Conservation (phyloP, 2,797 vertebrate genomes). For the Helicolenus hilgendorfi region DNA sequence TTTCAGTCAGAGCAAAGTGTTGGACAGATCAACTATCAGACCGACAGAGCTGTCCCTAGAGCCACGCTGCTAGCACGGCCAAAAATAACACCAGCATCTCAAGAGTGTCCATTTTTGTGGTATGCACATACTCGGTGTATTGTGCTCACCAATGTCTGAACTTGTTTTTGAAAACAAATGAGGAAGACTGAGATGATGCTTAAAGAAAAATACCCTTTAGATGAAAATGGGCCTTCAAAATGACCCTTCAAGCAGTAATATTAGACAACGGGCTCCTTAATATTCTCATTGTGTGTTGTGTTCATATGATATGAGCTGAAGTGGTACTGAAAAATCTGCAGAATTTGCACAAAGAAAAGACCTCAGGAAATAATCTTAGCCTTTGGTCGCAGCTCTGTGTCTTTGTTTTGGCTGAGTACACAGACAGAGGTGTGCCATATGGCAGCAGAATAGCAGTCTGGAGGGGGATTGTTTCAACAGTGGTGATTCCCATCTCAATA, state of each 20-base stretch:
- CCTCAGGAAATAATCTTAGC: constrained; percentile 2
- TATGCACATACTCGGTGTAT: background rate
- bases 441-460: constrained; percentile 78
- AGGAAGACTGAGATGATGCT: background rate
- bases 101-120: background rate
- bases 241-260: background rate
- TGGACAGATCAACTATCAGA: background rate
- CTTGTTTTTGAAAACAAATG: background rate
- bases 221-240: background rate
- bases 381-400: constrained; percentile 35
- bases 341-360: background rate
- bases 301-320: background rate
- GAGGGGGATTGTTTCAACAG: constrained; percentile 77
- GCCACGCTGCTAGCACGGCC: background rate
- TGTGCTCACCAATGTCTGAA: background rate
- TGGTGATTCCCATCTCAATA: constrained; percentile 62
- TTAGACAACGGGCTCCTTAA: too few species aligned
- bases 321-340: background rate
- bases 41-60: background rate
- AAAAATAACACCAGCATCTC: background rate
- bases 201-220: background rate
- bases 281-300: background rate
- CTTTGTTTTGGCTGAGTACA: constrained; percentile 61
- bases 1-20: background rate
- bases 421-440: constrained; percentile 84